A percentile compares a stretch with the other conserved stretches of the same genome.
Conservation (phyloP, 2,888 invertebrate species). For the Agapostemon virescens region DNA sequence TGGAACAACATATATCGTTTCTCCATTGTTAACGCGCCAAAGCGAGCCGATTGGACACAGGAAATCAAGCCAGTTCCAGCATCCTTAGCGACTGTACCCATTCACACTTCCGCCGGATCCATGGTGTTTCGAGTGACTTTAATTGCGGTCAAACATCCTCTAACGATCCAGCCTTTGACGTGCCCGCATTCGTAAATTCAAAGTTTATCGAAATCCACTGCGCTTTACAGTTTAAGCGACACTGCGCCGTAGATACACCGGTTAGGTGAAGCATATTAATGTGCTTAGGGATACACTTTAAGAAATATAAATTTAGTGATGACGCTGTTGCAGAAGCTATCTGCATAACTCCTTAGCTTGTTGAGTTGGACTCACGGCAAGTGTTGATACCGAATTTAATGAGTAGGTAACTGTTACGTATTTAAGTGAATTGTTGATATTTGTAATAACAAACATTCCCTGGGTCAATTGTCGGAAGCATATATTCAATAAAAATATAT, state of each 20-base stretch:
- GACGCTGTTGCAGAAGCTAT: not conserved
- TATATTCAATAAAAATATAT: not conserved
- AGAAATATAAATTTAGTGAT: not conserved
- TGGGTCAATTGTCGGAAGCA: not conserved
- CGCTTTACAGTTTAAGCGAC: not conserved
- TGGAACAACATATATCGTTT: not conserved
- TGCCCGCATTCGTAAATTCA: not conserved
- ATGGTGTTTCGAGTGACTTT: constrained; percentile 53
- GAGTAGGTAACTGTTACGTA: not conserved
- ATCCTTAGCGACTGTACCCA: constrained; percentile 31
- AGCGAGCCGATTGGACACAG: constrained; percentile 5
- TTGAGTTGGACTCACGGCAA: not conserved
- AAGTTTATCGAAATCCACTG: not conserved
- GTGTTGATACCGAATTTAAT: not conserved
- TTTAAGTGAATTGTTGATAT: not conserved
- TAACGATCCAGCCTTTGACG: not conserved
- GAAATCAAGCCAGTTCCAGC: constrained; percentile 36
- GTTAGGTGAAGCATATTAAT: not conserved
- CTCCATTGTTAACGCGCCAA: constrained; percentile 1
- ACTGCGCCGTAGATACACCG: not conserved
- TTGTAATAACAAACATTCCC: not conserved
- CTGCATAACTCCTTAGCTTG: not conserved
- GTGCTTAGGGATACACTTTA: not conserved
- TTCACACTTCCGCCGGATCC: constrained; percentile 51
- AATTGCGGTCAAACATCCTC: constrained; percentile 46